Evolutionary conservation across 1,140 invertebrate genomes (phyloP).

Genomic region (Macrobrachium nipponense): DNA sequence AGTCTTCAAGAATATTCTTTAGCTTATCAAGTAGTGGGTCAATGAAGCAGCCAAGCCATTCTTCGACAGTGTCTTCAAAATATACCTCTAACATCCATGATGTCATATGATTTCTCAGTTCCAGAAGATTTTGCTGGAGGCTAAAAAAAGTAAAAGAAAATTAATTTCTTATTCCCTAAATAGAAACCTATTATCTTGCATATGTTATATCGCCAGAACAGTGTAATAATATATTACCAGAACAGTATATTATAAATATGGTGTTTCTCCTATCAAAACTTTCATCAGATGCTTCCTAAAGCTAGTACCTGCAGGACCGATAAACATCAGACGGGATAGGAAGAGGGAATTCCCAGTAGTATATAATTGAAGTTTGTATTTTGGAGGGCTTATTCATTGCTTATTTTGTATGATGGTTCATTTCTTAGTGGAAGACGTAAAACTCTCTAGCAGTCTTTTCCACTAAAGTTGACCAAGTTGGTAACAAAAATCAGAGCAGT

Average conservation of each 20-base stretch:
- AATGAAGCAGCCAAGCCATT: slow-evolving; percentile 67
- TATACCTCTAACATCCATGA: slow-evolving; percentile 66
- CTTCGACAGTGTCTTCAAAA: slow-evolving; percentile 67
- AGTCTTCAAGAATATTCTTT: slow-evolving; percentile 60
- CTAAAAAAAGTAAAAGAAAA: slow-evolving; percentile 20
- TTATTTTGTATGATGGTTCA: no score
- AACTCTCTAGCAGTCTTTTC: no score
- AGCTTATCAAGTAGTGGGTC: slow-evolving; percentile 66
- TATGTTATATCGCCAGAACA: background rate
- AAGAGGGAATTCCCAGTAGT: no score
- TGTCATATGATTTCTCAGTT: slow-evolving; percentile 64
- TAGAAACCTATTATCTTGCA: background rate
- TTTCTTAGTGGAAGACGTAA: no score
- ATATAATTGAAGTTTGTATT: no score
- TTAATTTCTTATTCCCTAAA: background rate
- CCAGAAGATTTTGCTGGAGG: slow-evolving; percentile 65
- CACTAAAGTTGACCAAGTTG: no score
- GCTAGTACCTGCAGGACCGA: no score
- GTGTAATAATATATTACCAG: background rate
- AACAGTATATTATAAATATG: background rate
- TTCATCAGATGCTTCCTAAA: no score
- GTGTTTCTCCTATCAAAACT: no score
- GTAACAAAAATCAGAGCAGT: no score
- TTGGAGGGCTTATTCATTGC: no score
- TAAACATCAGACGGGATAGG: no score